Conservation (phyloP, 1,140 invertebrate genomes). For the Nymphalis io region DNA sequence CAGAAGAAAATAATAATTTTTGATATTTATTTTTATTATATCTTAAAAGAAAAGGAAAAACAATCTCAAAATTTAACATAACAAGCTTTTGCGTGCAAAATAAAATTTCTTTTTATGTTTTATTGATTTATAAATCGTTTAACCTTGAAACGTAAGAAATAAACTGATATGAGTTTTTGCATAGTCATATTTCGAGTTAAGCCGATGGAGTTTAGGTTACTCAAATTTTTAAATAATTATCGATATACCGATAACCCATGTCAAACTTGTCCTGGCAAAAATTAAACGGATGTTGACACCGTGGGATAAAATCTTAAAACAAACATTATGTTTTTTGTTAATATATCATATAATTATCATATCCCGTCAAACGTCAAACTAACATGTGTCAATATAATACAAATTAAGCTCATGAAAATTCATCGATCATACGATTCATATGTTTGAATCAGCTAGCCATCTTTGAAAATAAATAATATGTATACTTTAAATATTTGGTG, state of each 20-base stretch:
- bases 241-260: constrained; percentile 8
- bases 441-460: too few species aligned
- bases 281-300: neutral
- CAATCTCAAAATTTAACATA: too few species aligned
- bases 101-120: neutral
- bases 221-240: neutral
- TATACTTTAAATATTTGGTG: too few species aligned
- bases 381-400: too few species aligned
- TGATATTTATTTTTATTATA: too few species aligned
- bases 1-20: too few species aligned
- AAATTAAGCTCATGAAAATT: too few species aligned
- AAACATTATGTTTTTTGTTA: neutral
- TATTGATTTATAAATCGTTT: constrained; percentile 3
- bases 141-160: neutral
- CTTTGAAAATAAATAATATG: too few species aligned
- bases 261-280: constrained; percentile 10
- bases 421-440: too few species aligned
- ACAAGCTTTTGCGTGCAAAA: neutral
- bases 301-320: neutral
- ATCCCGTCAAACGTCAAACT: neutral
- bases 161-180: constrained; percentile 2
- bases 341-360: neutral
- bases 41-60: too few species aligned
- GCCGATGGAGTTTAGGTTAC: constrained; percentile 1
- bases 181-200: constrained; percentile 14